These are phyloP conservation scores for Drosophila mayaguana DNA, from an alignment of 2,888 invertebrate genomes.

Conservation along the genomic window DNA sequence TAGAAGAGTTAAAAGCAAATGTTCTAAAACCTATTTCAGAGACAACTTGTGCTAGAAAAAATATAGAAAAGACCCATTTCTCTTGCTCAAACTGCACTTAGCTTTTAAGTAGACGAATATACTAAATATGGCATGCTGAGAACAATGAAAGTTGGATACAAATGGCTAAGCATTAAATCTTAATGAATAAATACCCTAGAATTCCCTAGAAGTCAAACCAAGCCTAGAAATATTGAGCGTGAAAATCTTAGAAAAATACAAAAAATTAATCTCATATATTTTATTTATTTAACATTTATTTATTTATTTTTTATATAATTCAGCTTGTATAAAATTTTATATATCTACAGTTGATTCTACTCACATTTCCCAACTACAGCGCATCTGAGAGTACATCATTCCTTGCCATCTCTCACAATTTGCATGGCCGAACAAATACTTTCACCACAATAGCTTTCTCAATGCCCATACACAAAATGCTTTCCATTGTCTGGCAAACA, in stretches of 20 bases:
- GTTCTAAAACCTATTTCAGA: not conserved
- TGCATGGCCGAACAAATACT: constrained; percentile 22
- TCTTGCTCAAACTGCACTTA: constrained; percentile 9
- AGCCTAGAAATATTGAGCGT: not conserved
- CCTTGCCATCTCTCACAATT: not conserved
- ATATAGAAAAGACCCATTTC: not conserved
- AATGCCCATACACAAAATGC: constrained; percentile 27
- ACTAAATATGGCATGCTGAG: not conserved
- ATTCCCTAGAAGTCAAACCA: no score
- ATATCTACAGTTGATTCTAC: not conserved
- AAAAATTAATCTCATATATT: no score
- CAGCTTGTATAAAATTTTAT: not conserved
- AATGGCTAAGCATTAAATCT: not conserved
- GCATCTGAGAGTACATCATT: not conserved
- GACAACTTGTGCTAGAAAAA: not conserved
- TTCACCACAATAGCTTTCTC: constrained; percentile 32
- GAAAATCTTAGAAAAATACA: no score
- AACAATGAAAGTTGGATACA: not conserved
- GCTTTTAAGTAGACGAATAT: not conserved
- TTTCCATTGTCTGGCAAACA: constrained; percentile 22
- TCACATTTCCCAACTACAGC: not conserved
- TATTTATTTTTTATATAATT: no score
- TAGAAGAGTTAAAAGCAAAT: not conserved
- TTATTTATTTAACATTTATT: no score
- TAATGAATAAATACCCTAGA: constrained; percentile 5